Base-by-base conservation (phyloP, 2,888 invertebrate species). In the Lasioglossum zephyrum region DNA sequence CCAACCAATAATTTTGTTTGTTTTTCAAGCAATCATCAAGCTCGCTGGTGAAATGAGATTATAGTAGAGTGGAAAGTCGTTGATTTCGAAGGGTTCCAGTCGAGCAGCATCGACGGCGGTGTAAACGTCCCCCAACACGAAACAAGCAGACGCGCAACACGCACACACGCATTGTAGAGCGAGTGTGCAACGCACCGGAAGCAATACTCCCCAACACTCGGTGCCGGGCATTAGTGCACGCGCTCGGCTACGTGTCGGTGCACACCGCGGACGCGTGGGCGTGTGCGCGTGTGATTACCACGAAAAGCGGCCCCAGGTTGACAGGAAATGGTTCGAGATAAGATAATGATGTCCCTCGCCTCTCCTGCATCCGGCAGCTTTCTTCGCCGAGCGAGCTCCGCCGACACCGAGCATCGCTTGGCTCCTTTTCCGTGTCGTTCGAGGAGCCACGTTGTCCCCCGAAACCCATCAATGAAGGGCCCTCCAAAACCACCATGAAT, bases 311-410 rank as follows among this genome's bases (percentile, higher is more conserved):
- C 90, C 91, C 91, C 93, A 93, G 93, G 93, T 93, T 93, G 94
- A 93, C 93, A 93, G 94, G 93, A 93, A 93, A 93, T 93, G 93
- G 92, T 93, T 93, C 90, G 92, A 93, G 94, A 93, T 93, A 93
- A 93, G 93, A 94, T 94, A 93, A 94, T 93, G 87, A 90, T 87
- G 84, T 85, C 88, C 92, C 90, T 90, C 89, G 92, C 91, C 92
- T 89, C 89, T 87, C 81, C 86, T 90, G 89, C 88, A 92, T 91
- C 93, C 93, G 93, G 93, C 92, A 91, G 92, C 92, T 93, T 93
- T 92, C 93, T 92, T 93, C 91, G 88, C 88, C 72, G 77, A 75
- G 80, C 73, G 70, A 9, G 36, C 63, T 31, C 31, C 63, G 66
- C 74, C 69, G 74, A 16, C 77, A 26, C 75, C 86, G 84, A 86